These are phyloP conservation scores for Oeneis ivallda DNA, from an alignment of 2,888 invertebrate species.

Conservation along the genomic window DNA sequence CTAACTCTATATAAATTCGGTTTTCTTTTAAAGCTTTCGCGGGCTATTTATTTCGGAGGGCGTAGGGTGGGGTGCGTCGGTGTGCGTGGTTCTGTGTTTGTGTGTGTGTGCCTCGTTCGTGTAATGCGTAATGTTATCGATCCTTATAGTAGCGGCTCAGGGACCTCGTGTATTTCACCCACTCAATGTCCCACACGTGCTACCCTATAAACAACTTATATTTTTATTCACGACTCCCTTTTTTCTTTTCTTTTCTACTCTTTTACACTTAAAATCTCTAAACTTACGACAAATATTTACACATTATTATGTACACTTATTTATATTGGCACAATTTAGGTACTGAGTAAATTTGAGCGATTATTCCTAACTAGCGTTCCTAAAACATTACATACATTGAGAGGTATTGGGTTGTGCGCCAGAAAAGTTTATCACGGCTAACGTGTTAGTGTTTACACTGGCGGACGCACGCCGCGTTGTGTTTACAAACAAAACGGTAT, in stretches of 20 bases:
- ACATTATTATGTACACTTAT: slow-evolving; percentile 35
- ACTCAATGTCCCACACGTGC: slow-evolving; percentile 58
- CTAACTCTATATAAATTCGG: slow-evolving; percentile 78
- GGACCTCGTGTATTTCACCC: slow-evolving; percentile 54
- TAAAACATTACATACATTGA: slow-evolving; percentile 7
- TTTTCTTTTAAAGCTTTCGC: slow-evolving; percentile 73
- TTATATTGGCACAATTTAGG: slow-evolving; percentile 47
- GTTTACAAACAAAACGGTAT: slow-evolving; percentile 73
- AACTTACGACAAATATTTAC: not conserved
- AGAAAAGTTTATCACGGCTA: slow-evolving; percentile 34
- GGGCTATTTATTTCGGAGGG: slow-evolving; percentile 66
- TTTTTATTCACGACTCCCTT: slow-evolving; percentile 36
- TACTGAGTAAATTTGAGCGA: slow-evolving; percentile 43
- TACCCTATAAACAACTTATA: slow-evolving; percentile 43
- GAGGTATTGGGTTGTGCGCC: slow-evolving; percentile 19
- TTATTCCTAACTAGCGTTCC: slow-evolving; percentile 27
- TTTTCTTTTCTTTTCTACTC: slow-evolving; percentile 12
- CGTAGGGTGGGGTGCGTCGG: slow-evolving; percentile 53
- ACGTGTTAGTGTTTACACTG: slow-evolving; percentile 44
- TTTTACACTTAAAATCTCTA: slow-evolving; percentile 33
- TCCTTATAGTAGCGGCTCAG: slow-evolving; percentile 74
- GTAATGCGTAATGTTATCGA: slow-evolving; percentile 82
- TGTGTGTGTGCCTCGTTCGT: slow-evolving; percentile 57
- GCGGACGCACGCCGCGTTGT: slow-evolving; percentile 66
- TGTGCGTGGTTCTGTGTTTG: slow-evolving; percentile 52